These are phyloP conservation scores for Cotesia congregata DNA, from an alignment of 2,888 invertebrate genomes.

Conservation along the genomic window DNA sequence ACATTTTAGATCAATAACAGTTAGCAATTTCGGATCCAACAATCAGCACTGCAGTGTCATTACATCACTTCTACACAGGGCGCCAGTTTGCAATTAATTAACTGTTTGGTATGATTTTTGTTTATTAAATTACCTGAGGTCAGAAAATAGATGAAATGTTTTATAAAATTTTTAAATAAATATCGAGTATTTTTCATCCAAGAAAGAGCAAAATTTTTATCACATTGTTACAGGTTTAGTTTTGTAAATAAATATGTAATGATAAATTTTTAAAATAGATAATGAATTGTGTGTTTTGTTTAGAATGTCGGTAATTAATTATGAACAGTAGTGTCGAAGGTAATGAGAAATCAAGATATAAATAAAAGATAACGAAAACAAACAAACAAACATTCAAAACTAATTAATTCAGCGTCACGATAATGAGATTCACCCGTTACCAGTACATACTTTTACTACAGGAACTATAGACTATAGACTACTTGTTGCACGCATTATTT, in stretches of 20 bases:
- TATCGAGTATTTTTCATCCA: too few relatives aligned
- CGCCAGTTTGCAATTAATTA: too few relatives aligned
- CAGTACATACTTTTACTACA: neutral
- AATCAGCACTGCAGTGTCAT: too few relatives aligned
- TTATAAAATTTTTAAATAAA: too few relatives aligned
- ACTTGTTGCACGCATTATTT: constrained; percentile 3
- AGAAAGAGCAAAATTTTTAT: too few relatives aligned
- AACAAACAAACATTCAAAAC: constrained; percentile 22
- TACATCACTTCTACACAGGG: too few relatives aligned
- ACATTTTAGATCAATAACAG: too few relatives aligned
- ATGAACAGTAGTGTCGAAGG: neutral
- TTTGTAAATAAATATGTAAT: neutral
- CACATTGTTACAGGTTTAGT: neutral
- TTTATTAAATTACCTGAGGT: too few relatives aligned
- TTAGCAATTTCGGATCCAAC: too few relatives aligned
- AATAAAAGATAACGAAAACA: neutral
- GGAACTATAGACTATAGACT: neutral
- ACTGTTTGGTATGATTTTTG: too few relatives aligned
- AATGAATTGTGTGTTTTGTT: neutral
- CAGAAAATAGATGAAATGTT: too few relatives aligned
- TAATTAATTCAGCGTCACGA: constrained; percentile 32
- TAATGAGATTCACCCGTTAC: neutral
- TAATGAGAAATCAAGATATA: neutral
- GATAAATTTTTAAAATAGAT: neutral
- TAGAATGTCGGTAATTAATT: neutral